Conservation (phyloP, 2,113 vertebrate species). For the Ancistrus triradiatus region DNA sequence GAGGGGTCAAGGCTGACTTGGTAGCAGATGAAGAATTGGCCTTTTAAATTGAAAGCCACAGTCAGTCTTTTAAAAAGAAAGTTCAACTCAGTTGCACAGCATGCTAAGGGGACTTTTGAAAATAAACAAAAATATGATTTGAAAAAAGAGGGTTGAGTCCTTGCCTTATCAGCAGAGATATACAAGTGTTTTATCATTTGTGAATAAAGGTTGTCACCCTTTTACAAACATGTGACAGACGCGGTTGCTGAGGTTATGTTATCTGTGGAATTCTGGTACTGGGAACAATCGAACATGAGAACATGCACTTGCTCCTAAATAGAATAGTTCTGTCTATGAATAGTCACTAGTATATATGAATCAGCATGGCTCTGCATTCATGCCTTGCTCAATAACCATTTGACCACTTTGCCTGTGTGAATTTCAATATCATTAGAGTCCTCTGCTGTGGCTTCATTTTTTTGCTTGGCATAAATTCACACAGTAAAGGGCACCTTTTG, state of each 20-base stretch:
- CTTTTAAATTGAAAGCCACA: constrained; percentile 65
- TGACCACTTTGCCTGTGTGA: neutral
- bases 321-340: constrained; percentile 8
- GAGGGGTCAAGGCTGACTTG: constrained; percentile 62
- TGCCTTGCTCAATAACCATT: neutral
- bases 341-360: constrained; percentile 11
- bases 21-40: constrained; percentile 57
- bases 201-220: constrained; percentile 24
- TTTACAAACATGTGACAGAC: constrained; percentile 28
- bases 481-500: too few relatives aligned
- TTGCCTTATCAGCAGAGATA: constrained; percentile 9
- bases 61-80: constrained; percentile 46
- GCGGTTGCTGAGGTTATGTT: constrained; percentile 14
- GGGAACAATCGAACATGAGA: constrained; percentile 26
- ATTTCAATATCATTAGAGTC: constrained; percentile 22
- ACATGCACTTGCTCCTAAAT: constrained; percentile 19
- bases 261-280: constrained; percentile 22
- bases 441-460: constrained; percentile 4
- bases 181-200: constrained; percentile 6
- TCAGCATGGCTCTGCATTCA: neutral
- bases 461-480: too few relatives aligned
- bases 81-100: constrained; percentile 37
- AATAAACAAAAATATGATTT: constrained; percentile 40
- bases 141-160: constrained; percentile 21
- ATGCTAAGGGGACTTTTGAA: constrained; percentile 29